A percentile compares a stretch with the other conserved stretches of the same genome.
Conservation (phyloP, 2,113 vertebrate genomes). For the Eublepharis macularius region DNA sequence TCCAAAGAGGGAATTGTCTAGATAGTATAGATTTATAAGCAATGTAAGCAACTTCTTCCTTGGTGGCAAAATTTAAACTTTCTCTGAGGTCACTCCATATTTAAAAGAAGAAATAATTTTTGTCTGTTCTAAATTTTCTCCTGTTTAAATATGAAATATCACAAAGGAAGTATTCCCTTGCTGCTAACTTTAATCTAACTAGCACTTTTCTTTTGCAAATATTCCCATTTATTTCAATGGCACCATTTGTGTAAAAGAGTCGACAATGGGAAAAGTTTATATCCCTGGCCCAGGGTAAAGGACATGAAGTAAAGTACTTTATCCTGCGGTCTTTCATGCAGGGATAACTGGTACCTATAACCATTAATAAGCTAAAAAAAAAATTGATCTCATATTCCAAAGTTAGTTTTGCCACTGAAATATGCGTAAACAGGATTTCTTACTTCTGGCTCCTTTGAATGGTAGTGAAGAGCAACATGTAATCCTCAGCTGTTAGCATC, state of each 20-base stretch:
- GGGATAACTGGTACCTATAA: not conserved
- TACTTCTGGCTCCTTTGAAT: slow-evolving; percentile 35
- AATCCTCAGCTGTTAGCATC: slow-evolving; percentile 48
- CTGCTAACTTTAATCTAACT: too few species aligned
- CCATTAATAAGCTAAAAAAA: not conserved
- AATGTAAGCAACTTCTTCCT: not conserved
- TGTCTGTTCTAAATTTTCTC: not conserved
- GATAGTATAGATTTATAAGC: not conserved
- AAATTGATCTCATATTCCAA: not conserved
- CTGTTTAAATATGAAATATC: not conserved
- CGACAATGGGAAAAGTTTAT: not conserved
- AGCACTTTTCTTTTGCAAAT: not conserved
- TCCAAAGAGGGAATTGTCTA: not conserved
- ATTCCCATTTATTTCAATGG: not conserved
- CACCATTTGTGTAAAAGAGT: not conserved
- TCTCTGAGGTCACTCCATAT: not conserved
- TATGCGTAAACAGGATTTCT: slow-evolving; percentile 41
- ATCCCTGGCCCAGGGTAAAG: not conserved
- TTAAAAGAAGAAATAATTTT: not conserved
- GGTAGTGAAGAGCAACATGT: slow-evolving; percentile 45
- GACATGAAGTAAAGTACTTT: not conserved
- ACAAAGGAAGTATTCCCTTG: not conserved
- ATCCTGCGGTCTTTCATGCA: not conserved
- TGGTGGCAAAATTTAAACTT: not conserved
- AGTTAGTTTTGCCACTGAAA: not conserved